Evolutionary conservation across 2,797 vertebrate species (phyloP), one percentile per base, ranked within the genome.

Genomic region (Pangasius mekongensis): DNA sequence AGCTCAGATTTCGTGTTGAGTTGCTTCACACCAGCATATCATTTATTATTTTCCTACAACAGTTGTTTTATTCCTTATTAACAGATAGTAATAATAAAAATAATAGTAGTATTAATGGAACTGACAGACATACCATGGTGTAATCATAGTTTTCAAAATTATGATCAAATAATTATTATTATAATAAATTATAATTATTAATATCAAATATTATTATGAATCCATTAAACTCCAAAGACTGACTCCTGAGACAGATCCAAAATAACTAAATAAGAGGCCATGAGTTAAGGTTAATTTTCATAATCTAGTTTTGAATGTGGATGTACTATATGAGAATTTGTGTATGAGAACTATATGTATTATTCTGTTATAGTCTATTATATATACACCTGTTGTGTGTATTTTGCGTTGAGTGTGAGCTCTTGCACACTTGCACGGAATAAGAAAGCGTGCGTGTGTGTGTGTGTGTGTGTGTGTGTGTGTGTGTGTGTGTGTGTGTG

Each of bases 401-500:
- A 36, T 18, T 82, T 62, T 47, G 39, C 43, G 36, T 47, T 64
- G 33, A 10, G 11, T n/a, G 30, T 43, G 22, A 20, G 81, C 58
- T 49, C 3, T 22, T 66, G n/a, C 1, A 14, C 10, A 71, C 56
- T 36, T 60, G 27, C 16, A 27, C 6, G 7, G 49, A 71, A 18
- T 8, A 58, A 4, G 78, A 88, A 62, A 67, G 81, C 76, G 56
- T 73, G 69, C 83, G 88, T 56, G 90, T 76, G 66, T 83, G 56
- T 81, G 89, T 66, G 80, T 84, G 82, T 39, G 39, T 39, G 39
- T 39, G 39, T 39, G 39, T 39, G 39, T 39, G 39, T 71, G 64
- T 62, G 67, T 62, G 56, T 43, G 76, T 56, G 82, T 78, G 78
- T 87, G 85, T 84, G 83, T 85, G 89, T 58, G 82, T 69, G 67